Percentiles rank a stretch among this genome's conserved stretches.
Conservation (phyloP, 2,888 invertebrate species). For the Hydriomena furcata region DNA sequence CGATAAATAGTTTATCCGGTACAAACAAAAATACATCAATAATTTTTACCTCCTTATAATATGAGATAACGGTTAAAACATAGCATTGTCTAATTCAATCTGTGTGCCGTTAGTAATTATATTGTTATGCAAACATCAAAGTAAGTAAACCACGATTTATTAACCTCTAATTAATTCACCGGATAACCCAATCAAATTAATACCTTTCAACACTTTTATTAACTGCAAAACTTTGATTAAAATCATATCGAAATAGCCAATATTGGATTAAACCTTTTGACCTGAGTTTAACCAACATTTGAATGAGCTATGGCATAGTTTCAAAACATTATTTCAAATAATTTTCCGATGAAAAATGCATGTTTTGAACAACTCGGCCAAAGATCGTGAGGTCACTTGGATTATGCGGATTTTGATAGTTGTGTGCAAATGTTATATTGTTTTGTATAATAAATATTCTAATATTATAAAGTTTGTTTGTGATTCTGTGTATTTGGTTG, state of each 20-base stretch:
- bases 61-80: too few species aligned
- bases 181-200: slow-evolving; percentile 22
- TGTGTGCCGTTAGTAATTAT: too few species aligned
- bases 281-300: slow-evolving; percentile 48
- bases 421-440: slow-evolving; percentile 19
- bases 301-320: slow-evolving; percentile 75
- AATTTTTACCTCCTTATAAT: too few species aligned
- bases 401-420: slow-evolving; percentile 19
- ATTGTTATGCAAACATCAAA: slow-evolving; percentile 6
- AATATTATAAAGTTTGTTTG: too few species aligned
- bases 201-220: slow-evolving; percentile 35
- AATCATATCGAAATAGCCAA: slow-evolving; percentile 8
- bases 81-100: too few species aligned
- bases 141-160: slow-evolving; percentile 3
- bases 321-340: slow-evolving; percentile 48
- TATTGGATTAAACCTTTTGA: slow-evolving; percentile 20
- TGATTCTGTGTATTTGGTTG: too few species aligned
- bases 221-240: slow-evolving; percentile 6
- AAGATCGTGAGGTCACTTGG: slow-evolving; percentile 47
- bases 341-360: slow-evolving; percentile 65
- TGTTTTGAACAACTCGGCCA: slow-evolving; percentile 57
- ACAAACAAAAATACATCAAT: too few species aligned
- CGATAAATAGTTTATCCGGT: too few species aligned
- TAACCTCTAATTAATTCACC: slow-evolving; percentile 5
- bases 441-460: too few species aligned